Evolutionary conservation across 2,113 vertebrate genomes (phyloP).

Genomic region (Daphoenositta chrysoptera): DNA sequence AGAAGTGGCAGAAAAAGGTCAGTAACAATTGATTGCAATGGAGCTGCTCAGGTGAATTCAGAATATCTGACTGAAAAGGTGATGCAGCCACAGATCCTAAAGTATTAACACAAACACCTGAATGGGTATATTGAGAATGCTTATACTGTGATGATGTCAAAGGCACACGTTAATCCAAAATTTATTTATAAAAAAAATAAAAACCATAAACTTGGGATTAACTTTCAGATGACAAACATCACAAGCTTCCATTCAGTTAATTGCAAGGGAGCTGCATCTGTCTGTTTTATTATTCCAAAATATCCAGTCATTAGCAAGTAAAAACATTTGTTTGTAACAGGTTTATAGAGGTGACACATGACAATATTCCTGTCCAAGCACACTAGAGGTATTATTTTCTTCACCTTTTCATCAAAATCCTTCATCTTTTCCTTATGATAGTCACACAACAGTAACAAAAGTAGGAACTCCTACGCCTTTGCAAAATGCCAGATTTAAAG

Average conservation of each 20-base stretch:
- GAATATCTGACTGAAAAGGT: not conserved
- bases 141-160: not conserved
- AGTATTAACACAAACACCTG: not conserved
- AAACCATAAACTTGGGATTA: not conserved
- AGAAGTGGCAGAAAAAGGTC: not conserved
- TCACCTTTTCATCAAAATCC: not conserved
- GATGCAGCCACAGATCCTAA: not conserved
- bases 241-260: not conserved
- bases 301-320: not conserved
- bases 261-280: not conserved
- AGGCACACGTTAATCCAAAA: not conserved
- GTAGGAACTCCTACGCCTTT: not conserved
- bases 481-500: not conserved
- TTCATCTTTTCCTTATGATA: not conserved
- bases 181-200: not conserved
- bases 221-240: not conserved
- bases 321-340: not conserved
- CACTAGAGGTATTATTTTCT: not conserved
- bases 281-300: not conserved
- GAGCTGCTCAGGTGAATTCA: not conserved
- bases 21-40: not conserved
- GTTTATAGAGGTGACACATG: not conserved
- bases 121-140: not conserved
- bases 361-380: not conserved
- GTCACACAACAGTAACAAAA: not conserved